Conservation (phyloP, 1,140 invertebrate species). For the Magallana ariakensis region DNA sequence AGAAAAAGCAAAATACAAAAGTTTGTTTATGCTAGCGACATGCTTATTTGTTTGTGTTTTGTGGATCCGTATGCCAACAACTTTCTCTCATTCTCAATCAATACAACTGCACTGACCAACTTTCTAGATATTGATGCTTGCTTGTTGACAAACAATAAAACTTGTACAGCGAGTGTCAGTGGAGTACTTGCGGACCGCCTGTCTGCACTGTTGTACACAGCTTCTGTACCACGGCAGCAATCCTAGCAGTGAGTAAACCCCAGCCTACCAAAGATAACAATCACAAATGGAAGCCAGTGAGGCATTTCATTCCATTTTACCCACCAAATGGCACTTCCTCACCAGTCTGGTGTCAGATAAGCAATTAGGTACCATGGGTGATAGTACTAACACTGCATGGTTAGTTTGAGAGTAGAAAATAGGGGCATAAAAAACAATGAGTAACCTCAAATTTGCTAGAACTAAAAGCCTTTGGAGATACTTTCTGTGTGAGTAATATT, state of each 20-base stretch:
- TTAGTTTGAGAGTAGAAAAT: neutral
- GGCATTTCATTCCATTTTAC: conserved; percentile 20
- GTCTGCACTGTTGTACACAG: conserved; percentile 12
- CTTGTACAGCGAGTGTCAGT: neutral
- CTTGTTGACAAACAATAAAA: conserved; percentile 11
- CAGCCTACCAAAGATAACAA: neutral
- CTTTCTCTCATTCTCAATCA: neutral
- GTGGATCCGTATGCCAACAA: neutral
- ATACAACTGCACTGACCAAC: conserved; percentile 31
- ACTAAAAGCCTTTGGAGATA: conserved; percentile 24
- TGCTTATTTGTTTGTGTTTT: neutral
- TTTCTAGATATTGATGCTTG: neutral
- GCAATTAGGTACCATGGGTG: conserved; percentile 30
- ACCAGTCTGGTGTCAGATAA: conserved; percentile 23
- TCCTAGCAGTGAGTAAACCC: conserved; percentile 4
- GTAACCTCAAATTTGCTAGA: conserved; percentile 11
- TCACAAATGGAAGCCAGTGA: conserved; percentile 33
- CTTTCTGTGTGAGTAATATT: conserved; percentile 29
- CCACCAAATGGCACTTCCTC: conserved; percentile 26
- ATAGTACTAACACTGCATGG: conserved; percentile 28
- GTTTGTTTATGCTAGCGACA: neutral
- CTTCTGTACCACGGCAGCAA: neutral
- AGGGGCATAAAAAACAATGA: conserved; percentile 29
- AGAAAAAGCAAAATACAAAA: neutral
- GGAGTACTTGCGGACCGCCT: neutral